These are phyloP conservation scores for Oxygymnocypris stewartii DNA, from an alignment of 2,113 vertebrate species.

Conservation along the genomic window DNA sequence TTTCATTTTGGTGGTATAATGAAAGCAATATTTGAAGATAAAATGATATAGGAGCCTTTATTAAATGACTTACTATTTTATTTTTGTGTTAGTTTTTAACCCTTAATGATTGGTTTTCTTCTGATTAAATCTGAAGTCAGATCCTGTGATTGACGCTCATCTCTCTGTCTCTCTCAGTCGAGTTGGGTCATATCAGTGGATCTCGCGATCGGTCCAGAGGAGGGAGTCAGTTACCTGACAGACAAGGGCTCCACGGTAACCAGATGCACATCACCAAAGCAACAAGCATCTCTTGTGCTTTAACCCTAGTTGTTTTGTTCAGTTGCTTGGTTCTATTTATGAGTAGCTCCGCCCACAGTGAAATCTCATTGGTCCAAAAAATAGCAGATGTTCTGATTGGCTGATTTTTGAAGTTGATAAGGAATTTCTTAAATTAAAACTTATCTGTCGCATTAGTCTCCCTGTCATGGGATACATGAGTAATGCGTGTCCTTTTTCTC, in stretches of 20 bases:
- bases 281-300: not conserved
- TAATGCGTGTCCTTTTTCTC: not conserved
- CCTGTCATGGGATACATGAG: constrained; percentile 10
- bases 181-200: constrained; percentile 99
- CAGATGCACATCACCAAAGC: not conserved
- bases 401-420: not conserved
- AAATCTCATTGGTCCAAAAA: not conserved
- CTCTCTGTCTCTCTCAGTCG: constrained; percentile 72
- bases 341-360: not conserved
- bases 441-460: not conserved
- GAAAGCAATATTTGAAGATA: not conserved
- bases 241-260: constrained; percentile 97
- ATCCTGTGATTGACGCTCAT: not conserved
- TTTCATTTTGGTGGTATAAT: not conserved
- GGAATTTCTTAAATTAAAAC: not conserved
- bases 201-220: constrained; percentile 94
- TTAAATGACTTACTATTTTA: not conserved
- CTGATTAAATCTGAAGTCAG: not conserved
- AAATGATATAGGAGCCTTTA: not conserved
- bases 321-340: not conserved
- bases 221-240: constrained; percentile 98
- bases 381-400: not conserved
- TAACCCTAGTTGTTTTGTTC: not conserved
- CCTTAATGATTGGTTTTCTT: not conserved
- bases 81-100: too few species aligned